A percentile compares a stretch with the other conserved stretches of the same genome.
Evolutionary conservation across 2,797 vertebrate species (phyloP).

Genomic region (Bufotes viridis): DNA sequence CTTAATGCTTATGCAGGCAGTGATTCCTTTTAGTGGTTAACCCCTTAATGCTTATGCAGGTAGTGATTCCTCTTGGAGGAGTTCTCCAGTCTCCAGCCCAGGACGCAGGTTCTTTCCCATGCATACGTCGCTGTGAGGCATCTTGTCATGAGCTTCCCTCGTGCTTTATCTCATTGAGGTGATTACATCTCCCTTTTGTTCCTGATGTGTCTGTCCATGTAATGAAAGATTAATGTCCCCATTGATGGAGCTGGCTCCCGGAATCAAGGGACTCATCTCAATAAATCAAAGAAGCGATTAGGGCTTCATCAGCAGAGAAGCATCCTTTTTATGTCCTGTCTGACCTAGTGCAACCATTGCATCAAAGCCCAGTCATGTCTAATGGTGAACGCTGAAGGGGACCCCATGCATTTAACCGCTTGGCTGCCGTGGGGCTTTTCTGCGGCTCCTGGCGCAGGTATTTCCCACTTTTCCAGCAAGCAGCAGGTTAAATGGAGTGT

Average conservation of each 20-base stretch:
- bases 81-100: too few species aligned
- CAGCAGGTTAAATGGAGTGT: conserved; percentile 53
- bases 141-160: not conserved
- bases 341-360: conserved; percentile 14
- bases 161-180: not conserved
- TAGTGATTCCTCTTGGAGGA: too few species aligned
- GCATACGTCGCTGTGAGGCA: not conserved
- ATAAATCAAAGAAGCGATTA: conserved; percentile 46
- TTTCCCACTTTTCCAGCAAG: not conserved
- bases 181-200: conserved; percentile 12
- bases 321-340: conserved; percentile 37
- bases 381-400: conserved; percentile 12
- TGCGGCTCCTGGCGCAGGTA: not conserved
- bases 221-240: conserved; percentile 48
- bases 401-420: not conserved
- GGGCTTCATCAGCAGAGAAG: conserved; percentile 36
- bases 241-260: conserved; percentile 44
- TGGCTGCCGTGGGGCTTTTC: not conserved
- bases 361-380: conserved; percentile 33
- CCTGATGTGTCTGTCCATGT: conserved; percentile 17
- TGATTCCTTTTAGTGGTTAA: too few species aligned
- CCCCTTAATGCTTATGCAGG: not conserved
- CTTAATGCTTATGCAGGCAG: too few species aligned
- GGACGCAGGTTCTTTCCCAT: not conserved
- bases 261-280: conserved; percentile 26